These are phyloP conservation scores for Nasonovia ribisnigri DNA, from an alignment of 2,888 invertebrate species.

Conservation along the genomic window DNA sequence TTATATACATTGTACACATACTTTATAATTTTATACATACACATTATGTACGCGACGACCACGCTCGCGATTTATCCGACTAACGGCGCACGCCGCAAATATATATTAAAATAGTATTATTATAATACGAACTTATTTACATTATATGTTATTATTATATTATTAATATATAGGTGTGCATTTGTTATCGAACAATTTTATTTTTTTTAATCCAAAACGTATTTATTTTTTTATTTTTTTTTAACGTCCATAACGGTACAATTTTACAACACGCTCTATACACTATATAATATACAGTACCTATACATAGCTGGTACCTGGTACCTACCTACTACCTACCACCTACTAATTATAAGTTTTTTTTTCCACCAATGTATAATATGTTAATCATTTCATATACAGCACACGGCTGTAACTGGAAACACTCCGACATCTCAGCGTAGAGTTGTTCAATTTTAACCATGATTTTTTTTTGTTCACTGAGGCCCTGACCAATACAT, in stretches of 20 bases:
- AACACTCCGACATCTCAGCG: neutral
- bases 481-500: neutral
- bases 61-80: conserved; percentile 13
- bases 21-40: neutral
- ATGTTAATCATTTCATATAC: neutral
- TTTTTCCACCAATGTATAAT: neutral
- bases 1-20: neutral
- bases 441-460: neutral
- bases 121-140: neutral
- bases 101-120: neutral
- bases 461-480: neutral
- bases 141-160: neutral
- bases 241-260: neutral
- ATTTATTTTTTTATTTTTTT: neutral
- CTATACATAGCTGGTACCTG: neutral
- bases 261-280: neutral
- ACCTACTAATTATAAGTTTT: neutral
- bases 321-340: neutral
- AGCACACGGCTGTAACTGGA: neutral
- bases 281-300: neutral
- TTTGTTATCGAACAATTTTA: neutral
- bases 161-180: neutral
- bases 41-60: neutral
- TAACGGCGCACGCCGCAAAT: neutral
- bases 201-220: conserved; percentile 13